These are phyloP conservation scores for Tipula lateralis DNA, from an alignment of 2,888 invertebrate genomes.

Conservation along the genomic window DNA sequence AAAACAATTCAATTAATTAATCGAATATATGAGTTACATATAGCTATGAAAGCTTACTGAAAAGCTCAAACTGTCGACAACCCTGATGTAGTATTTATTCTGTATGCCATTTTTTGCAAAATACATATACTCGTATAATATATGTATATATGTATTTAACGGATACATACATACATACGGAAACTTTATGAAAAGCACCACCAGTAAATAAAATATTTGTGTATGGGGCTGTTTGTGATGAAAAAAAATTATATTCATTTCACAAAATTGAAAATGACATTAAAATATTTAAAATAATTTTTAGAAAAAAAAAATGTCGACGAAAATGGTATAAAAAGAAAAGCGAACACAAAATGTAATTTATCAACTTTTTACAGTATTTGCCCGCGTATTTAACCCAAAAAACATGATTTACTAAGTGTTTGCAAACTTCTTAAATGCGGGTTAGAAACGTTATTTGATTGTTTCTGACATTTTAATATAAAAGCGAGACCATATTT, in stretches of 20 bases:
- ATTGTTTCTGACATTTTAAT: constrained; percentile 4
- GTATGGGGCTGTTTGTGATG: not conserved
- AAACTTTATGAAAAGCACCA: not conserved
- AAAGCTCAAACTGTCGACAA: not conserved
- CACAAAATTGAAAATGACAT: not conserved
- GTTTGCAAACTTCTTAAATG: not conserved
- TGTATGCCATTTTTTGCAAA: not conserved
- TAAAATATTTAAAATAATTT: not conserved
- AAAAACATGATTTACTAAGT: not conserved
- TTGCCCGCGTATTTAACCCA: not conserved
- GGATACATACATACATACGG: not conserved
- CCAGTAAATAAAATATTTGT: not conserved
- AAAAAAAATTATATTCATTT: not conserved
- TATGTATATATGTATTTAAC: not conserved
- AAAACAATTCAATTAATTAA: not conserved
- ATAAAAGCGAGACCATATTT: too few species aligned
- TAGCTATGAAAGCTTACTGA: not conserved
- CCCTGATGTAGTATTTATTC: not conserved
- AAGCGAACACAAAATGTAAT: not conserved
- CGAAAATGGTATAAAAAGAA: not conserved
- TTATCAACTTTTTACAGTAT: not conserved
- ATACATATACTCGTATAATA: not conserved
- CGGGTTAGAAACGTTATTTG: not conserved
- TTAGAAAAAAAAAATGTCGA: not conserved
- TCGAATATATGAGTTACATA: not conserved